These are phyloP conservation scores for Macrosiphum euphorbiae DNA, from an alignment of 2,888 invertebrate genomes.

Conservation along the genomic window DNA sequence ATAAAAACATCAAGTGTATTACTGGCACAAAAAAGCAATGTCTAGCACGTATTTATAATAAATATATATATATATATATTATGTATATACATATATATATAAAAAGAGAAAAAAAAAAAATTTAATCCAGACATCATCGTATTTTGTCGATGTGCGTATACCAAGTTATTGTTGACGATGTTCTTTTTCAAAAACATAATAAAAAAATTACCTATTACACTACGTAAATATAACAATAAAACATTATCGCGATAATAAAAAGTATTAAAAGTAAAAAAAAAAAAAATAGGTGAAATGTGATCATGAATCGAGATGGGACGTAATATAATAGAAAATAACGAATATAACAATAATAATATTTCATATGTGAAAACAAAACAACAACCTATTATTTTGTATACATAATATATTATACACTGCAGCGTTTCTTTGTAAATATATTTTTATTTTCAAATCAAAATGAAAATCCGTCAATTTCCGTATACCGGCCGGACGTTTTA, in stretches of 20 bases:
- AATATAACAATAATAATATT: conserved; percentile 55
- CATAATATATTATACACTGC: background rate
- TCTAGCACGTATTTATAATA: conserved; percentile 41
- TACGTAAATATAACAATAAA: conserved; percentile 62
- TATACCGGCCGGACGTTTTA: background rate
- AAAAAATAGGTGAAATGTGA: conserved; percentile 36
- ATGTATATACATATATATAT: background rate
- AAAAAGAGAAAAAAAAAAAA: conserved; percentile 9
- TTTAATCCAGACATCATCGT: conserved; percentile 10
- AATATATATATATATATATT: conserved; percentile 23
- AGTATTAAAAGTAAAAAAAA: conserved; percentile 38
- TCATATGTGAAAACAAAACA: conserved; percentile 47
- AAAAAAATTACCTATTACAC: conserved; percentile 56
- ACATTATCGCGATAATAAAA: conserved; percentile 53
- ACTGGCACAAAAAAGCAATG: conserved; percentile 61
- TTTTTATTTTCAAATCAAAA: conserved; percentile 4
- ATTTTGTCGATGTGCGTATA: conserved; percentile 23
- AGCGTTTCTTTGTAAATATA: background rate
- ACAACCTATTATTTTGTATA: conserved; percentile 47
- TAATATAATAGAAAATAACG: conserved; percentile 34
- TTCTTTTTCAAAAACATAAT: conserved; percentile 45
- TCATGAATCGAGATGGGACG: conserved; percentile 7
- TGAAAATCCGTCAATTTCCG: background rate
- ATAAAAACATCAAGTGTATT: conserved; percentile 59
- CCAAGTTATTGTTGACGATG: background rate